Base-by-base conservation (phyloP, 2,888 invertebrate genomes). In the Folsomia candida region DNA sequence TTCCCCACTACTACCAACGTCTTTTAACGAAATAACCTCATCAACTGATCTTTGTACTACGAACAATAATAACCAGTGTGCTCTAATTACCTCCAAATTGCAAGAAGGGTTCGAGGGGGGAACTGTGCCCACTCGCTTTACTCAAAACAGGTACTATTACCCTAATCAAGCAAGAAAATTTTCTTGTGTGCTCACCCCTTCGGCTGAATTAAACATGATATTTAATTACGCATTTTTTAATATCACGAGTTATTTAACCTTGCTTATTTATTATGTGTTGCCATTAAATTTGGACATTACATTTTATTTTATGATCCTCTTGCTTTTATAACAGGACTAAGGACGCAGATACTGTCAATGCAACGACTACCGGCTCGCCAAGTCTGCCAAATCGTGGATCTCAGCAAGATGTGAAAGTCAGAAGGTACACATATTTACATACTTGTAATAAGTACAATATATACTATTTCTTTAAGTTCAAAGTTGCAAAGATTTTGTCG, bases 11-110 rank as follows among this genome's bases (percentile, higher is more conserved):
- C 28, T 37, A n/a, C 67, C 54, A 67, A 51, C 58, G 22, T 29
- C 64, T 57, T 47, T 60, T 37, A 70, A 64, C 1, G 66, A 66
- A 59, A 58, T 67, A 67, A 59, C 58, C 20, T 47, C 67, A 60
- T 20, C 67, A 25, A 54, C 58, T 6, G n/a, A n/a, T 57, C 25
- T 26, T 25, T 37, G 37, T 67, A 67, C 58, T 60, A 59, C 59
- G 25, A 60, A 59, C 59, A 59, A 60, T 62, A 62, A 62, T 28
- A 27, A 29, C 29, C 59, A 20, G 25, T 59, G 25, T 59, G 22
- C 59, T 22, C 59, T 59, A 59, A 59, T 26, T 6, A 11, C 59
- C 20, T 24, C 26, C 22, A 59, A 59, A 18, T 26, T 22, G 20
- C 59, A 59, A 26, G 14, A 25, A 24, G 26, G 59, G 14, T 59